These are phyloP conservation scores for Salvelinus alpinus DNA, from an alignment of 2,113 vertebrate species.

Conservation along the genomic window DNA sequence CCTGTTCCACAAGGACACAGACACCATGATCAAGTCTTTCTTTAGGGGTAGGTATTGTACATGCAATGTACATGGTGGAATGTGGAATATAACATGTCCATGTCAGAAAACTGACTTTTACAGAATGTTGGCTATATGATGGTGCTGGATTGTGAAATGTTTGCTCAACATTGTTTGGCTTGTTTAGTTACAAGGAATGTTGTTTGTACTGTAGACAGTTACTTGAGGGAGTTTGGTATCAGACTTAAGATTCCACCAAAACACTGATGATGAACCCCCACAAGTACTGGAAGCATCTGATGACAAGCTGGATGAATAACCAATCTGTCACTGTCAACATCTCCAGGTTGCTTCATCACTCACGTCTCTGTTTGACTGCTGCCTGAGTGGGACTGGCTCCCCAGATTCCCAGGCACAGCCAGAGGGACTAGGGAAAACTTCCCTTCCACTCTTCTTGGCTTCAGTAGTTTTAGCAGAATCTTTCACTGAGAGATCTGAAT, in stretches of 20 bases:
- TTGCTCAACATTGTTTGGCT: conserved; percentile 9
- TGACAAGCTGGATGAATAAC: conserved; percentile 11
- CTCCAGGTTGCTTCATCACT: conserved; percentile 23
- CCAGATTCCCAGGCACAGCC: not conserved
- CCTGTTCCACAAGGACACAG: conserved; percentile 27
- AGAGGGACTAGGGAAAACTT: too few species aligned
- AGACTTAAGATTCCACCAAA: conserved; percentile 2
- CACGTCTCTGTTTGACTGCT: too few species aligned
- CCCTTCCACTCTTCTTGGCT: too few species aligned
- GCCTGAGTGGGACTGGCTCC: not conserved
- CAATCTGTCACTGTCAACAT: conserved; percentile 29
- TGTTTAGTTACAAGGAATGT: not conserved
- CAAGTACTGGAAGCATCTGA: conserved; percentile 21
- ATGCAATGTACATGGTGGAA: not conserved
- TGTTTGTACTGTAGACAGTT: conserved; percentile 7
- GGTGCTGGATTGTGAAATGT: not conserved
- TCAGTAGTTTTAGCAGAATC: too few species aligned
- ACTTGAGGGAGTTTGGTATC: conserved; percentile 29
- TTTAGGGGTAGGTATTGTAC: conserved; percentile 52
- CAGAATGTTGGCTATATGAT: too few species aligned
- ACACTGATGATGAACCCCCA: conserved; percentile 27
- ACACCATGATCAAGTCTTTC: conserved; percentile 51
- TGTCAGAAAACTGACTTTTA: not conserved
- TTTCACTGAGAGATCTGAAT: too few species aligned
- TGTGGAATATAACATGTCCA: not conserved